Evolutionary conservation across 1,140 invertebrate genomes (phyloP).

Genomic region (Drosophila sturtevanti): DNA sequence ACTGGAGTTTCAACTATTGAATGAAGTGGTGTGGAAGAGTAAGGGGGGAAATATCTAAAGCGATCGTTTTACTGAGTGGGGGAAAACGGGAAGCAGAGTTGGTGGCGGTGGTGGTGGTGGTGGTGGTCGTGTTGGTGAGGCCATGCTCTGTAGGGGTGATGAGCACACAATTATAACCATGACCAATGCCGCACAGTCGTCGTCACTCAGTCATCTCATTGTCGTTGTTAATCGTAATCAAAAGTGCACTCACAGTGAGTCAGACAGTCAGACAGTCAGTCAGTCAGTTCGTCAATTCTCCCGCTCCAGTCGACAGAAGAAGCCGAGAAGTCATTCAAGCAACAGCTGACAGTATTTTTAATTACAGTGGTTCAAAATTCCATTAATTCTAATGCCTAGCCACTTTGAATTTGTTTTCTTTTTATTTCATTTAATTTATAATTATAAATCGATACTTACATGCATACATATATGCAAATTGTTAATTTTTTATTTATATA

Average conservation of each 20-base stretch:
- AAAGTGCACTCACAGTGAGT: slow-evolving; percentile 19
- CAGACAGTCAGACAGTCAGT: slow-evolving; percentile 21
- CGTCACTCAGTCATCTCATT: slow-evolving; percentile 32
- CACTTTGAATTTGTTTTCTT: too few species aligned
- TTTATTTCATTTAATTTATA: too few species aligned
- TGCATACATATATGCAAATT: too few species aligned
- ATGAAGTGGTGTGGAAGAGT: neutral
- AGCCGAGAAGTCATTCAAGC: slow-evolving; percentile 10
- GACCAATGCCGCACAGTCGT: slow-evolving; percentile 50
- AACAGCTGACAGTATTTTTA: slow-evolving; percentile 9
- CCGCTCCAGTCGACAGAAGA: slow-evolving; percentile 8
- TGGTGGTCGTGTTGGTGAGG: too few species aligned
- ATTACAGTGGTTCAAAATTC: neutral
- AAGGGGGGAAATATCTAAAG: neutral
- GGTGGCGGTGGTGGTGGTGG: too few species aligned
- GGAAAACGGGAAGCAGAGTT: neutral
- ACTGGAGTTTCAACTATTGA: slow-evolving; percentile 3
- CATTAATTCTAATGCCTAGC: neutral
- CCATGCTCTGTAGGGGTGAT: slow-evolving; percentile 35
- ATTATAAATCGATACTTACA: too few species aligned
- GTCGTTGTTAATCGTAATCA: slow-evolving; percentile 23
- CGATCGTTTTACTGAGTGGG: neutral
- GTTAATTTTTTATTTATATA: too few species aligned
- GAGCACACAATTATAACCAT: slow-evolving; percentile 62
- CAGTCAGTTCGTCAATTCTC: slow-evolving; percentile 4